Evolutionary conservation across 2,888 invertebrate species (phyloP).

Genomic region (Endomychus coccineus): DNA sequence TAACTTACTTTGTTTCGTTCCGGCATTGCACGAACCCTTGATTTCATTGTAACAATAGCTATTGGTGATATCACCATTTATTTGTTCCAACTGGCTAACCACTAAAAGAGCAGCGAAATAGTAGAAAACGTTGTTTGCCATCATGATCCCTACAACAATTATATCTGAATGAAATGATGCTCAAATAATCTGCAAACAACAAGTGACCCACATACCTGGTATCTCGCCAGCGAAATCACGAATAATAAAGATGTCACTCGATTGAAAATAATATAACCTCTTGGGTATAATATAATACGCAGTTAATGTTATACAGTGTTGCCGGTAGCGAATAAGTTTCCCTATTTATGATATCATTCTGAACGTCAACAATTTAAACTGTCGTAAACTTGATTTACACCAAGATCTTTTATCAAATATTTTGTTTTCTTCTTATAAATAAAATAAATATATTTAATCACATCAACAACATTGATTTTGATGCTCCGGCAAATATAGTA

Average conservation of each 20-base stretch:
- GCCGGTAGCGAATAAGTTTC: too few species aligned
- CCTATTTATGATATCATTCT: too few species aligned
- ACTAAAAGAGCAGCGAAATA: conserved; percentile 7
- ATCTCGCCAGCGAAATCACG: conserved; percentile 46
- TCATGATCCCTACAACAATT: conserved; percentile 50
- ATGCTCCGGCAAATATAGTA: too few species aligned
- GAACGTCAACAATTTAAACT: too few species aligned
- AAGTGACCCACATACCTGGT: conserved; percentile 35
- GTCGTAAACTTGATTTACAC: too few species aligned
- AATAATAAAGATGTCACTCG: conserved; percentile 24
- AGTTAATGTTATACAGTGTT: conserved; percentile 8
- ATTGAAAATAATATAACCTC: conserved; percentile 13
- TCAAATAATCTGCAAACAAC: conserved; percentile 14
- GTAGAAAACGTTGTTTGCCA: conserved; percentile 34
- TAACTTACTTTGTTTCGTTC: conserved; percentile 36
- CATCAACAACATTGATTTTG: too few species aligned
- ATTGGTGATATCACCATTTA: conserved; percentile 36
- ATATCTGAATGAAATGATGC: conserved; percentile 16
- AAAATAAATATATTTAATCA: too few species aligned
- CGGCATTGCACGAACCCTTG: conserved; percentile 49
- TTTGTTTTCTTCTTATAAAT: too few species aligned
- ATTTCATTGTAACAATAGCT: conserved; percentile 56
- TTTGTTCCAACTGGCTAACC: conserved; percentile 14
- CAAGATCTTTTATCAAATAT: too few species aligned
- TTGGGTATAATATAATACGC: conserved; percentile 28